Evolutionary conservation across 1,140 invertebrate species (phyloP).

Genomic region (Saccostrea echinata): DNA sequence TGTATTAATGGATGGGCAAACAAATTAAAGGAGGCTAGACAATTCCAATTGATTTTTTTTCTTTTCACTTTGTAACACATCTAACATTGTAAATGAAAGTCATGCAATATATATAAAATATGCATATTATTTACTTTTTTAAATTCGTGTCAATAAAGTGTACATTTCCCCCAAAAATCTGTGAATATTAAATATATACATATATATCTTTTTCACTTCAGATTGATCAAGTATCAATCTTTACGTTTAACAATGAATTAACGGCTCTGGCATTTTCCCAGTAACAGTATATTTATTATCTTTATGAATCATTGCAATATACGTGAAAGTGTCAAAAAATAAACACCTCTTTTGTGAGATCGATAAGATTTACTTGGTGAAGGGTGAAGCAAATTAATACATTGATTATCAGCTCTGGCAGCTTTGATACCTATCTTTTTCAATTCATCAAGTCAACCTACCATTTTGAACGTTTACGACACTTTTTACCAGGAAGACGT

Average conservation of each 20-base stretch:
- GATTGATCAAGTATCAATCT: neutral
- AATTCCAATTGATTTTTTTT: too few relatives aligned
- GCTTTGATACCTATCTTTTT: conserved; percentile 40
- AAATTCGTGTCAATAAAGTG: neutral
- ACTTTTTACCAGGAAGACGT: conserved; percentile 27
- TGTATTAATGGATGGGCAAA: too few relatives aligned
- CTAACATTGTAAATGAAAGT: too few relatives aligned
- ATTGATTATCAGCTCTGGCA: conserved; percentile 17
- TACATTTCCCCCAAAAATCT: neutral
- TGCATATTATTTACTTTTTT: too few relatives aligned
- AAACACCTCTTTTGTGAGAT: conserved; percentile 38
- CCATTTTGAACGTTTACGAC: conserved; percentile 16
- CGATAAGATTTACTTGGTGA: conserved; percentile 31
- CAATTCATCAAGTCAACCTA: conserved; percentile 34
- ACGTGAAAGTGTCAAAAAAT: conserved; percentile 36
- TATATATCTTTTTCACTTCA: neutral
- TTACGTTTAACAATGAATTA: neutral
- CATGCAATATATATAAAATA: too few relatives aligned
- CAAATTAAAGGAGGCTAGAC: too few relatives aligned
- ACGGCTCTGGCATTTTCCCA: conserved; percentile 14
- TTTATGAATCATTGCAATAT: conserved; percentile 18
- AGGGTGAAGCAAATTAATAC: conserved; percentile 20
- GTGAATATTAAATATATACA: neutral
- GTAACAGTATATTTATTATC: conserved; percentile 23
- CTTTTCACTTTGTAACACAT: too few relatives aligned